Conservation (phyloP, 2,888 invertebrate genomes). For the Orchesella flavescens region DNA sequence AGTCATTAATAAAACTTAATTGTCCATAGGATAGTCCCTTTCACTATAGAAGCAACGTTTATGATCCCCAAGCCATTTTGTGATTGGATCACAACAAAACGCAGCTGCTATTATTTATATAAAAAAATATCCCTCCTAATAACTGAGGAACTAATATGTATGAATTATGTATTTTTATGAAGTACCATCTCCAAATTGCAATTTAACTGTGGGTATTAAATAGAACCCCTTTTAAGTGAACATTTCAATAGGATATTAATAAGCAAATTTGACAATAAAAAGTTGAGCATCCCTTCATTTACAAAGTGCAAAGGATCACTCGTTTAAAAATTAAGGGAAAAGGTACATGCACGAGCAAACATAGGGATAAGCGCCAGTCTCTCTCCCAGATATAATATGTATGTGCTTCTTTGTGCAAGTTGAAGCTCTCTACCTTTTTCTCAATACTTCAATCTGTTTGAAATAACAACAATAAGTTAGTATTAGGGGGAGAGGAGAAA, state of each 20-base stretch:
- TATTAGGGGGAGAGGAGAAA: conserved; percentile 35
- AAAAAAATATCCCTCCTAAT: background rate
- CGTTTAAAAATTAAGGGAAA: no score
- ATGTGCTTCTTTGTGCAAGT: background rate
- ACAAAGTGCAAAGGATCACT: background rate
- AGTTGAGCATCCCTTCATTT: background rate
- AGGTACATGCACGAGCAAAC: no score
- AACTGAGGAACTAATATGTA: background rate
- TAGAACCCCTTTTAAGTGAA: background rate
- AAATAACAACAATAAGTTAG: conserved; percentile 27
- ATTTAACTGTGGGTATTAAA: background rate
- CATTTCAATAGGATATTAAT: background rate
- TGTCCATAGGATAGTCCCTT: conserved; percentile 28
- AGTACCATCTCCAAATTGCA: background rate
- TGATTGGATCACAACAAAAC: background rate
- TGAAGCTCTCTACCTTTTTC: background rate
- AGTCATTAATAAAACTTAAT: conserved; percentile 30
- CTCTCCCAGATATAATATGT: no score
- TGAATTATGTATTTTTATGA: background rate
- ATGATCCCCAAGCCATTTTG: background rate
- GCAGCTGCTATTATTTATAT: conserved; percentile 2
- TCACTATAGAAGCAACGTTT: background rate
- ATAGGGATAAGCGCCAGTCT: no score
- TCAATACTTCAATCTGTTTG: conserved; percentile 15
- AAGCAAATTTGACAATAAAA: background rate